Percentiles rank a stretch among this genome's conserved stretches.
Conservation (phyloP, 2,797 vertebrate genomes). For the Falco peregrinus region DNA sequence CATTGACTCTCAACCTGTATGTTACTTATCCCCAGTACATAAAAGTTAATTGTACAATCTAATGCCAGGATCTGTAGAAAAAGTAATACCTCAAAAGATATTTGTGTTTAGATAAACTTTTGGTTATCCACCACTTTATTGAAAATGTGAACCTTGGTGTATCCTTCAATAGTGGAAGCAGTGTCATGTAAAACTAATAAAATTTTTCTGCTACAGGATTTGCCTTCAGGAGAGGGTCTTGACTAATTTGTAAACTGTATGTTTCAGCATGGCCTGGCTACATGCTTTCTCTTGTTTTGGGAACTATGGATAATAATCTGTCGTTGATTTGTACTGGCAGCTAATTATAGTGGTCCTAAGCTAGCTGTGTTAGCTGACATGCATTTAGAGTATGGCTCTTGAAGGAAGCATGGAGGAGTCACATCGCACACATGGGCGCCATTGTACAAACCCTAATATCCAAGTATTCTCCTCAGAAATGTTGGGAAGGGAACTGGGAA, state of each 20-base stretch:
- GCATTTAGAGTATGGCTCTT: not conserved
- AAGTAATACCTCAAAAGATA: not conserved
- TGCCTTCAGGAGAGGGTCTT: not conserved
- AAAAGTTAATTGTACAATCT: not conserved
- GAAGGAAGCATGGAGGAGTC: not conserved
- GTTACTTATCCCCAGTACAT: not conserved
- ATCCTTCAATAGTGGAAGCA: not conserved
- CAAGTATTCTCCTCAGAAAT: not conserved
- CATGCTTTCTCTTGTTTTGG: not conserved
- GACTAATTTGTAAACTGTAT: not conserved
- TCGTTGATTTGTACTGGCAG: not conserved
- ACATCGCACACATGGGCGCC: not conserved
- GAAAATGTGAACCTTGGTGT: not conserved
- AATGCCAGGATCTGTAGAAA: not conserved
- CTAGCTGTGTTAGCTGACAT: not conserved
- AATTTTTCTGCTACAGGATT: not conserved
- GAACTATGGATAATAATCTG: not conserved
- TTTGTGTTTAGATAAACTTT: not conserved
- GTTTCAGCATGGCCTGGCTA: not conserved
- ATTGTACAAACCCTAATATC: not conserved
- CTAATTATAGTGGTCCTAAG: not conserved
- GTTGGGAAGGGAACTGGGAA: rapidly evolving
- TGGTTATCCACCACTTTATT: not conserved
- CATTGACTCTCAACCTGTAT: not conserved
- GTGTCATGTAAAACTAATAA: not conserved